Percentiles rank a stretch among this genome's conserved stretches.
Conservation (phyloP, 2,888 invertebrate genomes). For the Pammene fasciana region DNA sequence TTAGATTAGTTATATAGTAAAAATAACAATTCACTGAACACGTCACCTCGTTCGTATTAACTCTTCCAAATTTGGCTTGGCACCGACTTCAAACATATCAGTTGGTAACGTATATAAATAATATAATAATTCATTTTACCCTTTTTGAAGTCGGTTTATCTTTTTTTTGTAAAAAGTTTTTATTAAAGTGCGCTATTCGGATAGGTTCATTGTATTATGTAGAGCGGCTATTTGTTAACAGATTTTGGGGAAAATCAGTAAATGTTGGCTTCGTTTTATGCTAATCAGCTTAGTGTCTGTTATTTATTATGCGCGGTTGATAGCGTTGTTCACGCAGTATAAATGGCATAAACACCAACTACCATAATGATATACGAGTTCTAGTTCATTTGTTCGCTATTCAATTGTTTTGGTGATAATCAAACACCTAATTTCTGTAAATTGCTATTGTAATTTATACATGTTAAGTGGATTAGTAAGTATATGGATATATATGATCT, state of each 20-base stretch:
- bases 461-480: background rate
- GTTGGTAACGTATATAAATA: no score
- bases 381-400: constrained; percentile 27
- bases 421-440: constrained; percentile 11
- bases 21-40: no score
- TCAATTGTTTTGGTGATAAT: constrained; percentile 27
- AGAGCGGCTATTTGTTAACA: constrained; percentile 82
- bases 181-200: constrained; percentile 65
- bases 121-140: no score
- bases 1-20: no score
- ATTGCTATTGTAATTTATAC: background rate
- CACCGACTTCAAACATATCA: no score
- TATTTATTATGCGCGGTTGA: constrained; percentile 74
- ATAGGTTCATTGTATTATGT: constrained; percentile 77
- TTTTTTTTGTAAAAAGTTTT: no score
- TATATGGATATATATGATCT: no score
- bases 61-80: no score
- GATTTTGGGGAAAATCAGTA: constrained; percentile 77
- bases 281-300: constrained; percentile 78
- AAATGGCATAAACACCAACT: constrained; percentile 76
- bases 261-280: constrained; percentile 77
- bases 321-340: constrained; percentile 72
- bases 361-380: constrained; percentile 64
- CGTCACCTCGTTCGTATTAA: no score
- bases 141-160: no score